A percentile compares a stretch with the other conserved stretches of the same genome.
Evolutionary conservation across 2,113 vertebrate species (phyloP).

Genomic region (Nyctereutes procyonoides): DNA sequence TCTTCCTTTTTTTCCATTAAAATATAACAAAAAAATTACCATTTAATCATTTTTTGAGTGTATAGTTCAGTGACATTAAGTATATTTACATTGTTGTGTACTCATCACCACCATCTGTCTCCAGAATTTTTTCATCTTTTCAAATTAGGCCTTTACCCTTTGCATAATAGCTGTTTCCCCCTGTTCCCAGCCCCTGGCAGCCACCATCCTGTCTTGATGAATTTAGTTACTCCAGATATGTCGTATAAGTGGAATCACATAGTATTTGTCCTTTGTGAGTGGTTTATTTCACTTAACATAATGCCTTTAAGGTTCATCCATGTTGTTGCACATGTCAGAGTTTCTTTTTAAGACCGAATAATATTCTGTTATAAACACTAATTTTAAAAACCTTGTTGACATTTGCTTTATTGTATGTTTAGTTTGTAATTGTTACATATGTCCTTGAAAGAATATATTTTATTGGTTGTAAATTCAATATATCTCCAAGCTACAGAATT

Average conservation of each 20-base stretch:
- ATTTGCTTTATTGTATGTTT: not conserved
- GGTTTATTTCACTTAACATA: constrained; percentile 10
- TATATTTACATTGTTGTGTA: not conserved
- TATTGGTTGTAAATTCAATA: not conserved
- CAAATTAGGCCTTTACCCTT: not conserved
- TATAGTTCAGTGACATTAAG: not conserved
- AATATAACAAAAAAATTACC: not conserved
- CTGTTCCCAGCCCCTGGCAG: not conserved
- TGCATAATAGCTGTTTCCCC: not conserved
- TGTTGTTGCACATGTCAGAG: not conserved
- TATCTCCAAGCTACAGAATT: not conserved
- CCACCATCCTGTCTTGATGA: not conserved
- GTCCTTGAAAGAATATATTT: not conserved
- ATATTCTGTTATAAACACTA: not conserved
- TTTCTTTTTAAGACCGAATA: not conserved
- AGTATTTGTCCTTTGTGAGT: not conserved
- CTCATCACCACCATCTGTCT: not conserved
- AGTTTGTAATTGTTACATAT: not conserved
- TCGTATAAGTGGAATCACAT: not conserved
- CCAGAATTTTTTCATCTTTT: not conserved
- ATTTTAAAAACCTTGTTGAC: not conserved
- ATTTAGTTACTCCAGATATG: not conserved
- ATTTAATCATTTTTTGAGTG: not conserved
- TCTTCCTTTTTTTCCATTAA: not conserved
- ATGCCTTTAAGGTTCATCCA: not conserved